Conservation (phyloP, 2,113 vertebrate species). For the Erpornis zantholeuca region DNA sequence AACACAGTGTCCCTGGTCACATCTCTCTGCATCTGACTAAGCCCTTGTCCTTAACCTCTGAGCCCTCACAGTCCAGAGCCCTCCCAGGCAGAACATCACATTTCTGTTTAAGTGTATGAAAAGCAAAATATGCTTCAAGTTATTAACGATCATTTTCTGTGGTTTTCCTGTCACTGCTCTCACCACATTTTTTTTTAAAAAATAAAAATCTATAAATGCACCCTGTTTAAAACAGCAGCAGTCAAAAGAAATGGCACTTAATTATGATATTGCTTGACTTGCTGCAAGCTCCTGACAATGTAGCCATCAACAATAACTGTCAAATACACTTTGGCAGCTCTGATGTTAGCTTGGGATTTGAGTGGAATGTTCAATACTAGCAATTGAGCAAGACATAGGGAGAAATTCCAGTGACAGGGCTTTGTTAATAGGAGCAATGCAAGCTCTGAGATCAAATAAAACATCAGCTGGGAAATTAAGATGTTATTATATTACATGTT, state of each 20-base stretch:
- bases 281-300: neutral
- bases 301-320: neutral
- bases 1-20: neutral
- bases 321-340: neutral
- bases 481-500: neutral
- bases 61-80: neutral
- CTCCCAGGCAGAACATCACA: neutral
- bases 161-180: neutral
- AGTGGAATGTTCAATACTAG: neutral
- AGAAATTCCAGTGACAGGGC: neutral
- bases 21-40: neutral
- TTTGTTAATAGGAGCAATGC: neutral
- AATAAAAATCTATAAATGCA: neutral
- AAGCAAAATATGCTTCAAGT: neutral
- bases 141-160: neutral
- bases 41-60: neutral
- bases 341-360: neutral
- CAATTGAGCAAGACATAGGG: neutral
- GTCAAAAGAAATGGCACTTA: neutral
- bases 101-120: neutral
- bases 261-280: neutral
- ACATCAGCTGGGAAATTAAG: neutral
- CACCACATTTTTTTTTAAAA: neutral
- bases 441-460: neutral
- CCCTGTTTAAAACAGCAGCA: neutral